A percentile compares a stretch with the other conserved stretches of the same genome.
These are phyloP conservation scores for Anguilla obscura DNA, from an alignment of 2,797 vertebrate species.

Conservation along the genomic window DNA sequence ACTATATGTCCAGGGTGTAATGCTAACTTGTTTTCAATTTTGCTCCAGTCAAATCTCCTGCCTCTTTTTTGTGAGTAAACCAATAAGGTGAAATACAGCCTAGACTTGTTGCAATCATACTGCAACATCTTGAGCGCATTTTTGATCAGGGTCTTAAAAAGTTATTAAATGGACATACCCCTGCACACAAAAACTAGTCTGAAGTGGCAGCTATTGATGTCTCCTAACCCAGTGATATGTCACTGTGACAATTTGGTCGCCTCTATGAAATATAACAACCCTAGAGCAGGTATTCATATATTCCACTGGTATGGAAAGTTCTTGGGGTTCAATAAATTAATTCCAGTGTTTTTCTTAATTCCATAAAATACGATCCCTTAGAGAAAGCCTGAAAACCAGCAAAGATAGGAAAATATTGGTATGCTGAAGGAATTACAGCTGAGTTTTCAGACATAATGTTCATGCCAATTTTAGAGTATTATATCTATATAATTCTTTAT, in stretches of 20 bases:
- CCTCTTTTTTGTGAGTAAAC: constrained; percentile 19
- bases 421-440: background rate
- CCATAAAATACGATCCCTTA: background rate
- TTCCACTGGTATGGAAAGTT: background rate
- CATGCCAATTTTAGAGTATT: background rate
- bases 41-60: constrained; percentile 32
- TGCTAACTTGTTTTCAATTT: constrained; percentile 60
- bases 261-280: background rate
- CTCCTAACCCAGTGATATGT: background rate
- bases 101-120: background rate
- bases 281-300: background rate
- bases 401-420: background rate
- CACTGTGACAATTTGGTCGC: background rate
- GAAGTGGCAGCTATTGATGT: background rate
- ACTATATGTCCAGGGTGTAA: constrained; percentile 63
- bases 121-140: background rate
- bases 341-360: background rate
- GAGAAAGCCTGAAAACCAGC: background rate
- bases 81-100: constrained; percentile 1
- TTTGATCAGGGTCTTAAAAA: background rate
- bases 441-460: background rate
- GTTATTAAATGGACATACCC: background rate
- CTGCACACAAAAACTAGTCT: background rate
- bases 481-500: background rate
- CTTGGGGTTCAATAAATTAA: background rate